Base-by-base conservation (phyloP, 2,888 invertebrate species). In the Pogonocherus hispidulus region DNA sequence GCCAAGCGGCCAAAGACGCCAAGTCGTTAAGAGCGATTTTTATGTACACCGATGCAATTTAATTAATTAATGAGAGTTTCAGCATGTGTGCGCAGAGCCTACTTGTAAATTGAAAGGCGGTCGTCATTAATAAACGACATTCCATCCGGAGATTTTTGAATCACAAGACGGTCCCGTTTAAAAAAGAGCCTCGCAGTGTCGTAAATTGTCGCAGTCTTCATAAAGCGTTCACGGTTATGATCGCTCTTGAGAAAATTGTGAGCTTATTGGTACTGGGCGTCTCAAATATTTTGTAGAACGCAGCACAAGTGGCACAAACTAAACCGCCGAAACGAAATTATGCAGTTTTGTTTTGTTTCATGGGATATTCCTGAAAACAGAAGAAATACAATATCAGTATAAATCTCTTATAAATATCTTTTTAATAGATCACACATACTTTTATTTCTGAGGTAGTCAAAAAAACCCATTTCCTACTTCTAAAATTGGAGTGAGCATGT, bases 201-300 rank as follows among this genome's bases (percentile, higher is more conserved):
- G 74, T 76, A 76, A 76, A 76, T 76, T 76, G 74, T 76, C 74
- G 66, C 63, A 66, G 67, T 16, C 57, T 66, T 72, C 75, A 74
- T 76, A 76, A 76, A 72, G 72, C 72, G 69, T 59, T 52, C 32
- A 16, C 32, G 52, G 16, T 52, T 32, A 52, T 52, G 52, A 52
- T 19, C 18, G 27, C 63, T 32, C 32, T 27, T 23, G 27, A 19
- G 51, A 23, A 27, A 6, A 27, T 23, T 52, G 41, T 14, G 14
- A 41, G 8, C 8, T 14, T 41, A 41, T 16, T 2, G 3, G 41
- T 41, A 16, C 41, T 3, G 5, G 41, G 41, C n/a, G 41, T 14
- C n/a, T 8, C 37, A 27, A 27, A 27, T 27, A 27, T 27, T 27
- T 27, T 27, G 8, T 27, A 5, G 27, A 27, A 5, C 8, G 27